Conservation (phyloP, 2,113 vertebrate genomes). For the Phycodurus eques region DNA sequence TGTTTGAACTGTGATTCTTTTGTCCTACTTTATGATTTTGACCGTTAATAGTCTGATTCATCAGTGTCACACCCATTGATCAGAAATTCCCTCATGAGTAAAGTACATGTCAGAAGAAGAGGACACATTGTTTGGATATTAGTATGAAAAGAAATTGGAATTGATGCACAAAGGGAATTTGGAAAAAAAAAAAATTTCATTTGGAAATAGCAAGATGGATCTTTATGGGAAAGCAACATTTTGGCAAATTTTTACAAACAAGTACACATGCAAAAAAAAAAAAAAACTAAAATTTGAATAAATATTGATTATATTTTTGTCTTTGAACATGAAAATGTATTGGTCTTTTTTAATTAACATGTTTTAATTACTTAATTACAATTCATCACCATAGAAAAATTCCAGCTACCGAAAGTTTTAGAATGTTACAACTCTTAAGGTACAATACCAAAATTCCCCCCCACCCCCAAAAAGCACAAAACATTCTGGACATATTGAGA, state of each 20-base stretch:
- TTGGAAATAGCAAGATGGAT: neutral
- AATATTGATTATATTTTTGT: neutral
- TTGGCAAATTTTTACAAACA: neutral
- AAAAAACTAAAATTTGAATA: neutral
- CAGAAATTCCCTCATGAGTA: neutral
- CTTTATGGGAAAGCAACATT: neutral
- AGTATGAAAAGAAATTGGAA: neutral
- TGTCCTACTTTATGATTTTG: conserved; percentile 29
- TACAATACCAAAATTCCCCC: too few species aligned
- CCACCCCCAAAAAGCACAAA: neutral
- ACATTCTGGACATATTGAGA: neutral
- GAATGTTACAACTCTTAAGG: neutral
- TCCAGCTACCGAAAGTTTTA: neutral
- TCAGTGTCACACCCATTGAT: conserved; percentile 23
- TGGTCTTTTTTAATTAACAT: neutral
- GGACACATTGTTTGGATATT: neutral
- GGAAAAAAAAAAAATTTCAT: neutral
- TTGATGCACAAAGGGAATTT: neutral
- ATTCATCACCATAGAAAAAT: neutral
- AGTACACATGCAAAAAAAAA: neutral
- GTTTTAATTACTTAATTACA: neutral
- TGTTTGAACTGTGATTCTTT: conserved; percentile 30
- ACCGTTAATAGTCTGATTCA: conserved; percentile 36
- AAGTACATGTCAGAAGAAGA: neutral
- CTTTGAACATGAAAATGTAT: neutral